Conservation (phyloP, 2,113 vertebrate species). For the Phyllostomus discolor region DNA sequence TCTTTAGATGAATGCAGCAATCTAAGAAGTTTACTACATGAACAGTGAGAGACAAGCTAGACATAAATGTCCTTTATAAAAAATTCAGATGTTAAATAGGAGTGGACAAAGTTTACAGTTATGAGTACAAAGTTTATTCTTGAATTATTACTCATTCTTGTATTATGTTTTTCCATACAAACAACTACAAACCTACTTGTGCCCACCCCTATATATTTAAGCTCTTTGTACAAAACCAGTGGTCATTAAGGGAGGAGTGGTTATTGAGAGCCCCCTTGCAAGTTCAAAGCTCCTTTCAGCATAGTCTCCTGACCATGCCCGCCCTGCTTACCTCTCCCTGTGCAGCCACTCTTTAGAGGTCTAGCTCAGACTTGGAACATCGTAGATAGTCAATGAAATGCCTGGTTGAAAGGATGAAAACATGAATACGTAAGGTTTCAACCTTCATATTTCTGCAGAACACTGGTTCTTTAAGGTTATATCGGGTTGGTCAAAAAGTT, state of each 20-base stretch:
- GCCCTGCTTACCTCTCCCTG: not conserved
- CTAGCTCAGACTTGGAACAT: not conserved
- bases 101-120: no score
- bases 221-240: not conserved
- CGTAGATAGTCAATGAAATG: not conserved
- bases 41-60: not conserved
- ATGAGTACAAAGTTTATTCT: no score
- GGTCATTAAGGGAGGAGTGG: not conserved
- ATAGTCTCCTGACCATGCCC: not conserved
- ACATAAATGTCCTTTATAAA: not conserved
- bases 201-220: not conserved
- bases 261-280: not conserved
- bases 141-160: no score
- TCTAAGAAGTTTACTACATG: not conserved
- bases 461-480: not conserved
- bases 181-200: no score
- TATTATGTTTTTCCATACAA: no score
- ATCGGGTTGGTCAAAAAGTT: no score
- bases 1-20: not conserved
- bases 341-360: not conserved
- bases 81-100: not conserved
- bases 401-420: not conserved
- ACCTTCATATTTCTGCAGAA: not conserved
- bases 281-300: not conserved
- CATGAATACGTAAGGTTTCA: not conserved